Evolutionary conservation across 2,888 invertebrate genomes (phyloP).

Genomic region (Conus canariensis): DNA sequence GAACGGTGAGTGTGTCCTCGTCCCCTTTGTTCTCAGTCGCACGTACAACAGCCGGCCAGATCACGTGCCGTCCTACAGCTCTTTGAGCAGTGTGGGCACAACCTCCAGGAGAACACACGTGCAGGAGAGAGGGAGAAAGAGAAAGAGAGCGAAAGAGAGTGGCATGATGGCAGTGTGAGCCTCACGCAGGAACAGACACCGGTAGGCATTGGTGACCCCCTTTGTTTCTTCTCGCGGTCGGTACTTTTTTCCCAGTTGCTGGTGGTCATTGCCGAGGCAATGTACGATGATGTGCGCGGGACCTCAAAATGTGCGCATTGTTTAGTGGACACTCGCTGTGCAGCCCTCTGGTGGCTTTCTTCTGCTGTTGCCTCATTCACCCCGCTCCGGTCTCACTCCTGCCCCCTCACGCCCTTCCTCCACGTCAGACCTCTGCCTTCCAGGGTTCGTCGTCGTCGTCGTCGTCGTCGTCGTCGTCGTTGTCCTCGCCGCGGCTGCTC

Average conservation of each 20-base stretch:
- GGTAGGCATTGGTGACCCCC: background rate
- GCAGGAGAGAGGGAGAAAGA: no score
- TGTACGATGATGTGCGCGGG: constrained; percentile 34
- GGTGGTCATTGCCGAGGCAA: constrained; percentile 13
- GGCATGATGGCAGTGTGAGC: no score
- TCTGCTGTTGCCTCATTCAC: constrained; percentile 34
- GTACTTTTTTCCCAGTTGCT: background rate
- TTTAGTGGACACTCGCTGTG: constrained; percentile 6
- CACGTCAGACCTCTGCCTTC: background rate
- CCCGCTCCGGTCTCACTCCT: background rate
- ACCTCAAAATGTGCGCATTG: constrained; percentile 36
- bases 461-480: background rate
- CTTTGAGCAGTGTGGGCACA: no score
- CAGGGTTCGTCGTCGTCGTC: background rate
- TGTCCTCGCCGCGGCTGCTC: background rate
- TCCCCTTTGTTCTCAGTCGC: no score
- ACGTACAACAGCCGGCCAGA: no score
- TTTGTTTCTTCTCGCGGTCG: background rate
- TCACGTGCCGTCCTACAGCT: no score
- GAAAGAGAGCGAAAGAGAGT: no score
- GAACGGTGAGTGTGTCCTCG: no score
- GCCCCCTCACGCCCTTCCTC: background rate
- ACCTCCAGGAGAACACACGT: no score
- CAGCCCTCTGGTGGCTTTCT: constrained; percentile 37
- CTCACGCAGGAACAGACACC: background rate